Percentiles rank a stretch among this genome's conserved stretches.
These are phyloP conservation scores for Apodemia zela DNA, from an alignment of 2,888 invertebrate species.

Conservation along the genomic window DNA sequence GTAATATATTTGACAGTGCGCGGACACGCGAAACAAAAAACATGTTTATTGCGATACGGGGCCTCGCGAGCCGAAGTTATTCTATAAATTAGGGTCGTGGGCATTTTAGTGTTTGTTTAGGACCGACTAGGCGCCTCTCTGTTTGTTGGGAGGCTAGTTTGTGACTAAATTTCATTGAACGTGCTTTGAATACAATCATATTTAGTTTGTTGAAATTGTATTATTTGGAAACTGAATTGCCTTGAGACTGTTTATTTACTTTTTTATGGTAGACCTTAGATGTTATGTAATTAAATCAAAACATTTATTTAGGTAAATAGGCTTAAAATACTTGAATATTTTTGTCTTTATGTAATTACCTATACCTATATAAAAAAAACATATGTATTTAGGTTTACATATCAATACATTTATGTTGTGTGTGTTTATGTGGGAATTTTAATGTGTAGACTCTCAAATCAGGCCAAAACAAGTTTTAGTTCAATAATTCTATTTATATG, in stretches of 20 bases:
- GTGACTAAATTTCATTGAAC: constrained; percentile 36
- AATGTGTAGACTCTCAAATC: no score
- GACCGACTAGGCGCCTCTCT: constrained; percentile 36
- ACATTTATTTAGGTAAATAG: no score
- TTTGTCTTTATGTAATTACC: no score
- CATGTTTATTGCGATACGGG: constrained; percentile 75
- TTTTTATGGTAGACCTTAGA: not conserved
- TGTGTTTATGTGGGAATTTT: no score
- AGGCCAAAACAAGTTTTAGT: no score
- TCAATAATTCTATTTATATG: no score
- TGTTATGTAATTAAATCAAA: no score
- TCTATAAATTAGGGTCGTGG: constrained; percentile 62
- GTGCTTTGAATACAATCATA: constrained; percentile 33
- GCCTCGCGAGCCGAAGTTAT: constrained; percentile 47
- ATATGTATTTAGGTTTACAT: no score
- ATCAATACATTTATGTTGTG: no score
- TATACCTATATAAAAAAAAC: no score
- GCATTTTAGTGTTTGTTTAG: constrained; percentile 62
- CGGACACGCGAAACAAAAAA: constrained; percentile 80
- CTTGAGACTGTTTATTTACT: not conserved
- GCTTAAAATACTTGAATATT: no score
- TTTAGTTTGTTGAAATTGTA: not conserved
- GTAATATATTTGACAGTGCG: constrained; percentile 81
- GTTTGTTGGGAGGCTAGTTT: constrained; percentile 31
- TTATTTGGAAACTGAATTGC: not conserved